Base-by-base conservation (phyloP, 37 sponge, comb jelly and placozoan genomes). In the Geodia barretti region DNA sequence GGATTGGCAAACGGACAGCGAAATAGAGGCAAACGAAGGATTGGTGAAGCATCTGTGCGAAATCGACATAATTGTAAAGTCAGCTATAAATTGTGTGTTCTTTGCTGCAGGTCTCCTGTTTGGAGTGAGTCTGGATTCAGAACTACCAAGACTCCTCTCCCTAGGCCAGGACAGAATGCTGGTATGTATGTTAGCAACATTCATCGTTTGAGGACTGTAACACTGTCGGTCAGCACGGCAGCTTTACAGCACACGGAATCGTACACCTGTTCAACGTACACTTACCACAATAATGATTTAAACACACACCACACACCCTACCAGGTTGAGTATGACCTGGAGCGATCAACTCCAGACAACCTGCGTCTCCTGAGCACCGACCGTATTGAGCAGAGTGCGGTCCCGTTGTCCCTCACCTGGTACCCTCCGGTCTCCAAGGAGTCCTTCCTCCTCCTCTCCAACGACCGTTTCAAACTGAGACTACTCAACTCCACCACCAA, bases 361-460 rank as follows among this genome's bases (percentile, higher is more conserved):
- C 83, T 98, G 19, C 36, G 47, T 11, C 42, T 98, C 17, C 75
- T 87, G 47, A 83, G 86, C 68, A 62, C 77, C 0, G 91, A 94
- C 68, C 73, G 93, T 11, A 94, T 98, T 17, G 99, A 98, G 80
- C 99, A 98, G 86, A 96, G 93, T 85, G 97, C 94, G 17, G 62
- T 86, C 5, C 96, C 99, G 29, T 80, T 77, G 21, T 82, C 92
- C 32, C 41, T 94, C 30, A 76, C 76, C 9, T 92, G 94, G 95
- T 98, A 94, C 84, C 99, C 99, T 31, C 86, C 96, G 37, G 77
- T 98, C 39, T 82, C 90, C 42, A 96, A 94, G 82, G 99, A 98
- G 71, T 87, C 91, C 41, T 98, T 98, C 89, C 28, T 98, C 28
- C 71, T 96, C 23, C 81, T 89, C 1, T 90, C 91, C 42, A 98